These are phyloP conservation scores for Dendrolimus houi DNA, from an alignment of 2,888 invertebrate species.

Conservation along the genomic window DNA sequence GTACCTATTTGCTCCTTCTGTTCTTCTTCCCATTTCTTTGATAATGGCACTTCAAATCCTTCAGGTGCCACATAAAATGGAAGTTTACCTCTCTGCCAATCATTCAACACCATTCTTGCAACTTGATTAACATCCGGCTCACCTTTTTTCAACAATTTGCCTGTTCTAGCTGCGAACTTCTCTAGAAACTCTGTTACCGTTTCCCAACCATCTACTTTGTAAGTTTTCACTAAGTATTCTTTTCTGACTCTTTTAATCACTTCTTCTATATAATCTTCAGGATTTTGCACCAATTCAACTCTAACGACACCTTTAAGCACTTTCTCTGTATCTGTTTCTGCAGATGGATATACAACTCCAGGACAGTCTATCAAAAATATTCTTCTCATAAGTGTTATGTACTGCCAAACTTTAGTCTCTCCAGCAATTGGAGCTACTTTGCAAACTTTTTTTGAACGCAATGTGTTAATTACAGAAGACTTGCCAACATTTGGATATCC, in stretches of 20 bases:
- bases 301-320: constrained; percentile 98
- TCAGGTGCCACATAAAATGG: constrained; percentile 95
- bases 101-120: constrained; percentile 97
- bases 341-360: constrained; percentile 97
- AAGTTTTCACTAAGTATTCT: constrained; percentile 94
- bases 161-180: constrained; percentile 89
- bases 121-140: constrained; percentile 94
- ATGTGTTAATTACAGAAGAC: constrained; percentile 97
- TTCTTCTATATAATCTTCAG: constrained; percentile 94
- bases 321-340: constrained; percentile 95
- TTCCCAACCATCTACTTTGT: constrained; percentile 89
- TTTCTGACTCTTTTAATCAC: constrained; percentile 91
- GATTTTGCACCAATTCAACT: constrained; percentile 94
- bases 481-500: constrained; percentile 99
- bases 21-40: constrained; percentile 45
- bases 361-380: constrained; percentile 99
- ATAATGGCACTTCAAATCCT: constrained; percentile 83
- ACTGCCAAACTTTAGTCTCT: constrained; percentile 99
- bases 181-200: constrained; percentile 92
- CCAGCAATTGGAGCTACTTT: constrained; percentile 99
- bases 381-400: constrained; percentile 97
- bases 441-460: constrained; percentile 97
- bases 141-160: constrained; percentile 96
- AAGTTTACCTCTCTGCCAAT: constrained; percentile 98
- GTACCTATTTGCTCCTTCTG: constrained; percentile 22